These are phyloP conservation scores for Casuarius casuarius DNA, from an alignment of 2,113 vertebrate species.

Conservation along the genomic window DNA sequence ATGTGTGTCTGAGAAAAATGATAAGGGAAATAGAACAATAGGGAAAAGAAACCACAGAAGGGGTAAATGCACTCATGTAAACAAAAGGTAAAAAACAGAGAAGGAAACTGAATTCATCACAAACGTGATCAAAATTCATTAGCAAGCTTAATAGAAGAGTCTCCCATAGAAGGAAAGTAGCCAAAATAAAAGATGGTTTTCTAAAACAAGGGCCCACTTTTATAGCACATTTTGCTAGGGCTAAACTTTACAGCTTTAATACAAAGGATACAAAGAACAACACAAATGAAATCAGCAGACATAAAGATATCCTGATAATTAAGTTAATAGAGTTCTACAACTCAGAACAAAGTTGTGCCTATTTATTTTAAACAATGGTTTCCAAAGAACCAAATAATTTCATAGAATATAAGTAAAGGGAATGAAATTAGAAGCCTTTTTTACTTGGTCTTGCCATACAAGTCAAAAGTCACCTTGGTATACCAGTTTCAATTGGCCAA, in stretches of 20 bases:
- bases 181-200: background rate
- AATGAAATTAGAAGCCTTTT: background rate
- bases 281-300: constrained; percentile 30
- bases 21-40: background rate
- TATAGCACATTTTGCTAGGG: background rate
- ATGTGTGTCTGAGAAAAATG: background rate
- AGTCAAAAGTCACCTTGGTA: background rate
- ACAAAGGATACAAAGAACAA: constrained; percentile 10
- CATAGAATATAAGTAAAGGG: background rate
- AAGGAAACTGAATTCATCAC: background rate
- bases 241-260: background rate
- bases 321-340: background rate
- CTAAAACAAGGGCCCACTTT: background rate
- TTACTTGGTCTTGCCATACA: background rate
- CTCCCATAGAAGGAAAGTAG: background rate
- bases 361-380: background rate
- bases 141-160: background rate
- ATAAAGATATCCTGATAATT: background rate
- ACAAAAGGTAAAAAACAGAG: background rate
- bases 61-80: constrained; percentile 2
- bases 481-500: background rate
- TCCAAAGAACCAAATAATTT: background rate
- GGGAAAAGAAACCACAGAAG: background rate
- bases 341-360: background rate
- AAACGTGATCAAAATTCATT: background rate